Conservation (phyloP, 1,140 invertebrate species). For the Elysia chlorotica region DNA sequence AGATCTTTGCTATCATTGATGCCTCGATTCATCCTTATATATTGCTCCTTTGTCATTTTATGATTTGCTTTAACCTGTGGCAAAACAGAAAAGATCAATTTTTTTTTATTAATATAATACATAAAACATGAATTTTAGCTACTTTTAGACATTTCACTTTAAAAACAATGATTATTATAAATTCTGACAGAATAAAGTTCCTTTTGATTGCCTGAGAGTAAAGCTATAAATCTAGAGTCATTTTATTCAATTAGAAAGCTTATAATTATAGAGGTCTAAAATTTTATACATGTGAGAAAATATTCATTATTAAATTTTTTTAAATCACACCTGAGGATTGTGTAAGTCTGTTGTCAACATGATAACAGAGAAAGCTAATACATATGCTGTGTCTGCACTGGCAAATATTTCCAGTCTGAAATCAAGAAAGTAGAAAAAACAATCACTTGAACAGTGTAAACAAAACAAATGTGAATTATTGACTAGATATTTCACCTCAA, state of each 20-base stretch:
- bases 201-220: too few species aligned
- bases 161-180: too few species aligned
- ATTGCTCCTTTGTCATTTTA: constrained; percentile 99
- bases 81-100: neutral
- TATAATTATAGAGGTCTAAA: too few species aligned
- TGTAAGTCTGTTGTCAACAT: constrained; percentile 99
- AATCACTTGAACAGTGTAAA: neutral
- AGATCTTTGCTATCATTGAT: constrained; percentile 98
- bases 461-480: neutral
- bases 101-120: neutral
- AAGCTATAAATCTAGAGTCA: too few species aligned
- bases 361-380: constrained; percentile 98
- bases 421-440: constrained; percentile 31
- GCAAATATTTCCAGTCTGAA: constrained; percentile 87
- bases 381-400: constrained; percentile 97
- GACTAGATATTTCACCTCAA: too few species aligned
- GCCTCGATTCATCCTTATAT: constrained; percentile 96
- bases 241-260: too few species aligned
- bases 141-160: neutral
- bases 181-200: too few species aligned
- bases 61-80: constrained; percentile 80
- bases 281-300: too few species aligned
- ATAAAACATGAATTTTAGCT: neutral
- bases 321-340: constrained; percentile 84
- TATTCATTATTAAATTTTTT: too few species aligned